Base-by-base conservation (phyloP, 1,140 invertebrate species). In the Lethocerus indicus region DNA sequence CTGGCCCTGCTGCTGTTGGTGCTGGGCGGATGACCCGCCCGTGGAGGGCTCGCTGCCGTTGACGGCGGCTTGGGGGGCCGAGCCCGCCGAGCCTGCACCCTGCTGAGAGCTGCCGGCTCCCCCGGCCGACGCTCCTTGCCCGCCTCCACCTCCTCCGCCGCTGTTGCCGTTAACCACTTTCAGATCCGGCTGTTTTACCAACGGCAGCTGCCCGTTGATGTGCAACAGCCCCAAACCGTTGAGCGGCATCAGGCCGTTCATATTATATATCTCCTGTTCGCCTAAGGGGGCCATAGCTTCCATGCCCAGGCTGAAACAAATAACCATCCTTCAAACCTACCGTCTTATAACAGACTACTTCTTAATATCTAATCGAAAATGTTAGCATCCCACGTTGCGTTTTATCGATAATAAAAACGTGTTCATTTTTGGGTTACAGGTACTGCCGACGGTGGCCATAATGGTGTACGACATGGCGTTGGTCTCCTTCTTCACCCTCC, bases 1-100 rank as follows among this genome's bases (percentile, higher is more conserved):
- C 57, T 27, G 64, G 47, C 27, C 61, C 59, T 52, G 64, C 58
- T 61, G 61, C 60, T 52, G 64, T 54, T 56, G 46, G 29, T 49
- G 27, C 18, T 46, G 42, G 3, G 42, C 35, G 9, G 18, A 20
- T 6, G 12, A 27, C 25, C 12, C n/a, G 54, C 51, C n/a, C 3
- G 56, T 0, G 2, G 48, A 27, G 1, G 39, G 29, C 21, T 52
- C 47, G 13, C 27, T 39, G 20, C 36, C 47, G 25, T 28, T 41
- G 46, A 24, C 35, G 4, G 26, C 44, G 35, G 24, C 16, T 29
- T 50, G 27, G 7, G 35, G 27, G 21, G 46, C 35, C 4, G 52
- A 26, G 23, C 14, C 28, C 21, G 47, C 18, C 2, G 47, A 20
- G 3, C 41, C 36, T 2, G 27, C 49, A 3, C 43, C 28, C 21